Base-by-base conservation (phyloP, 2,888 invertebrate genomes). In the Drosophila meridiana region DNA sequence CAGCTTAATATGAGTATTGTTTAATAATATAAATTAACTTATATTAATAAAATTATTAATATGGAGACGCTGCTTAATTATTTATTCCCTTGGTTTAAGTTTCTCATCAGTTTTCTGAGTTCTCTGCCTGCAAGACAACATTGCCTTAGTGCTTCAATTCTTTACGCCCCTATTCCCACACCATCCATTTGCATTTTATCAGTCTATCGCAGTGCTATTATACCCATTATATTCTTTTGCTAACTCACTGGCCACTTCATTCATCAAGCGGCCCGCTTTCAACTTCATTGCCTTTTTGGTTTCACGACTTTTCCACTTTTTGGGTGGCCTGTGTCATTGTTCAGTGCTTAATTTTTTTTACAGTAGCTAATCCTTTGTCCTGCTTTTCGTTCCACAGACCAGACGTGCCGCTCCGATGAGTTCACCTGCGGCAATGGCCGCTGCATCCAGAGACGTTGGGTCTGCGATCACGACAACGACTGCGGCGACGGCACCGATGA, bases 351-450 rank as follows among this genome's bases (percentile, higher is more conserved):
- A 20, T 36, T 9, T 53, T 58, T 50, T 56, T 62, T 55, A 48
- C 50, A 50, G 38, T 61, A 11, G 40, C 66, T 73, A 80, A 89
- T 83, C 70, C 71, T 32, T 67, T 78, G 73, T 73, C 20, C 50
- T 40, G 56, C 52, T 14, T 47, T 71, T 43, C 53, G 60, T 73
- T 47, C 30, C 55, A 26, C 42, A 97, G 98, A 98, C 94, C 97
- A 97, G 92, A 98, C 98, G n/a, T 98, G 98, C 93, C 96, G 97
- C 82, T 95, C 97, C 68, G 98, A 98, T 92, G 97, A 98, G 93
- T 98, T 98, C 92, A 97, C 97, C n/a, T 98, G 98, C 93, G 95
- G 95, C 63, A 97, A 97, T 92, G 97, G 97, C 65, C 96, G 96
- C 91, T 98, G 98, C 93, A 97, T 98, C 89, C 97, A 97, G 92